Evolutionary conservation across 1,140 invertebrate species (phyloP).

Genomic region (Schmidtea mediterranea): DNA sequence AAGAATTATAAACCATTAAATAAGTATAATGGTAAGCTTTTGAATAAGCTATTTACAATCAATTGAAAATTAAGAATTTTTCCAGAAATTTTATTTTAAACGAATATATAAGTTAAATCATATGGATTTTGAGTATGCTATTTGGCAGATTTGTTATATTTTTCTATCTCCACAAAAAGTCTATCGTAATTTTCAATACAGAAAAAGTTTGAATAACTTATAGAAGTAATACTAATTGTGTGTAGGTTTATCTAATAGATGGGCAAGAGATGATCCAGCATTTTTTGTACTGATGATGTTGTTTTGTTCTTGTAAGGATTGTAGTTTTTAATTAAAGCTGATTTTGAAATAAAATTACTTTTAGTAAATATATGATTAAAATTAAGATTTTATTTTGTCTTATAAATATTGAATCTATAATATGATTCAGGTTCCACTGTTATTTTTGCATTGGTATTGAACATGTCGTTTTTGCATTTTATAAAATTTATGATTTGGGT

Average conservation of each 20-base stretch:
- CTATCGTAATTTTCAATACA: constrained; percentile 83
- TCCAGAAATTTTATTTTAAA: background rate
- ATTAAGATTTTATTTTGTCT: too few relatives aligned
- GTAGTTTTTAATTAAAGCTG: too few relatives aligned
- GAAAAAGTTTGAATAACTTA: constrained; percentile 52
- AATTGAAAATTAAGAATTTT: too few relatives aligned
- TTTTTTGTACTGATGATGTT: too few relatives aligned
- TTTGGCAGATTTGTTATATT: constrained; percentile 93
- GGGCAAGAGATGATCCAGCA: too few relatives aligned
- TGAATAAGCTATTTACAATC: too few relatives aligned
- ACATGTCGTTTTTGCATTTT: constrained; percentile 45
- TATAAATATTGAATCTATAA: too few relatives aligned
- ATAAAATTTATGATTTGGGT: constrained; percentile 65
- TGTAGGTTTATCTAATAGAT: background rate
- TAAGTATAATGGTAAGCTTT: too few relatives aligned
- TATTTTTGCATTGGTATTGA: constrained; percentile 54
- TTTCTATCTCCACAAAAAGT: constrained; percentile 85
- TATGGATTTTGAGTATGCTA: constrained; percentile 98
- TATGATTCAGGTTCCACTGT: constrained; percentile 43
- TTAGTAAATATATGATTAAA: too few relatives aligned
- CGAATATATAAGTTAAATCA: constrained; percentile 36
- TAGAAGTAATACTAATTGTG: background rate
- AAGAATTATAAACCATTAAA: too few relatives aligned
- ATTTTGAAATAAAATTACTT: too few relatives aligned
- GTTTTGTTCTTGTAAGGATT: too few relatives aligned